These are phyloP conservation scores for Enteromius afrohamiltoni DNA, from an alignment of 2,797 vertebrate genomes.

Conservation along the genomic window DNA sequence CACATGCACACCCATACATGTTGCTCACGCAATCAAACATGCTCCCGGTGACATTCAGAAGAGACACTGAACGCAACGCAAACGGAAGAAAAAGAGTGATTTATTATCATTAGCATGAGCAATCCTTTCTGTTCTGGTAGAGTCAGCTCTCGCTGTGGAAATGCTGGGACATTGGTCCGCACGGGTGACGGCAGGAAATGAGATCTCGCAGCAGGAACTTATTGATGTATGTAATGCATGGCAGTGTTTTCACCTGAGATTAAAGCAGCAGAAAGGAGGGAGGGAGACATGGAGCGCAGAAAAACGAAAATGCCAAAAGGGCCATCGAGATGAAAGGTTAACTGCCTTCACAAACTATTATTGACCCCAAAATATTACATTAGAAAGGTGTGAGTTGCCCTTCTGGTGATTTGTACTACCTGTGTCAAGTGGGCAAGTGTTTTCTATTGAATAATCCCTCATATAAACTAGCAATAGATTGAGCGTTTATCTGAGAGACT, in stretches of 20 bases:
- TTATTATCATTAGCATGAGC: slow-evolving; percentile 33
- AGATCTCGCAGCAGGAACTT: slow-evolving; percentile 41
- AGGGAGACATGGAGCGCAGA: background rate
- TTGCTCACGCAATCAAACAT: slow-evolving; percentile 28
- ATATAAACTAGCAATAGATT: background rate
- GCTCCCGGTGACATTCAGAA: slow-evolving; percentile 31
- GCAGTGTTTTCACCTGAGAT: slow-evolving; percentile 43
- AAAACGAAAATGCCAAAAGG: background rate
- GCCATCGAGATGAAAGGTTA: slow-evolving; percentile 21
- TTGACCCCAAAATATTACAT: slow-evolving; percentile 30
- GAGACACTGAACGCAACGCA: slow-evolving; percentile 11
- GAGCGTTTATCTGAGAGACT: background rate
- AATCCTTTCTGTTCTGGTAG: slow-evolving; percentile 26
- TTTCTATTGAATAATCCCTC: background rate
- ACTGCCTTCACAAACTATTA: slow-evolving; percentile 40
- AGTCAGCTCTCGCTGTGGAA: slow-evolving; percentile 15
- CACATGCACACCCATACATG: slow-evolving; percentile 49
- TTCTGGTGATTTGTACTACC: slow-evolving; percentile 16
- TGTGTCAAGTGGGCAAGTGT: background rate
- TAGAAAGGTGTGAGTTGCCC: slow-evolving; percentile 11
- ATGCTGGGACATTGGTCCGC: slow-evolving; percentile 24
- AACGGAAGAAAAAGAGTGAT: background rate
- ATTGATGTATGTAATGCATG: slow-evolving; percentile 42
- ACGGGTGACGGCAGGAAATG: slow-evolving; percentile 41
- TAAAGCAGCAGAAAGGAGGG: slow-evolving; percentile 14